Conservation (phyloP, 2,797 vertebrate genomes). For the Borostomias antarcticus region DNA sequence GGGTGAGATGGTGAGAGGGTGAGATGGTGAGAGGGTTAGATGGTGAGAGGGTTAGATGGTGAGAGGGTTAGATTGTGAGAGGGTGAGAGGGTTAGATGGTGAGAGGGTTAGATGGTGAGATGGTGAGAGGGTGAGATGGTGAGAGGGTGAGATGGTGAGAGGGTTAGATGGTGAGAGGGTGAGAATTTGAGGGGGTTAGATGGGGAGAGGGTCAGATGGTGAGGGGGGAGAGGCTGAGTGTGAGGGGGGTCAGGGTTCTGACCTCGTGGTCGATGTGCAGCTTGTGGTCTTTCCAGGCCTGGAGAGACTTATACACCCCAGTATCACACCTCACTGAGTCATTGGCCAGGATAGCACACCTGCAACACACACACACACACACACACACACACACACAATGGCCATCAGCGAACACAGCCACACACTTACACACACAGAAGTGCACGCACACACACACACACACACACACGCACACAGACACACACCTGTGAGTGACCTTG, state of each 20-base stretch:
- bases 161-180: neutral
- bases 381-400: neutral
- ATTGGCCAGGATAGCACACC: constrained; percentile 90
- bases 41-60: too few species aligned
- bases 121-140: neutral
- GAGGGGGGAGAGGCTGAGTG: neutral
- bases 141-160: neutral
- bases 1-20: too few species aligned
- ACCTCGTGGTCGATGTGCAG: constrained; percentile 97
- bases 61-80: too few species aligned
- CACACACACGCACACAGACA: neutral
- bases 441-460: constrained; percentile 20
- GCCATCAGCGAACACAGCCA: constrained; percentile 6
- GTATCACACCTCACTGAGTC: constrained; percentile 88
- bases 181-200: neutral
- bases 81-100: too few species aligned
- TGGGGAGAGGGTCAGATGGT: neutral
- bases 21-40: too few species aligned
- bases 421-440: constrained; percentile 23
- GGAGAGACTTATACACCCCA: constrained; percentile 89
- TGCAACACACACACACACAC: constrained; percentile 52
- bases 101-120: too few species aligned
- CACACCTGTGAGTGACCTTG: constrained; percentile 93
- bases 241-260: constrained; percentile 18
- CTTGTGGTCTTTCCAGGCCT: constrained; percentile 98